A percentile compares a stretch with the other conserved stretches of the same genome.
Evolutionary conservation across 2,113 vertebrate genomes (phyloP).

Genomic region (Tragelaphus scriptus): DNA sequence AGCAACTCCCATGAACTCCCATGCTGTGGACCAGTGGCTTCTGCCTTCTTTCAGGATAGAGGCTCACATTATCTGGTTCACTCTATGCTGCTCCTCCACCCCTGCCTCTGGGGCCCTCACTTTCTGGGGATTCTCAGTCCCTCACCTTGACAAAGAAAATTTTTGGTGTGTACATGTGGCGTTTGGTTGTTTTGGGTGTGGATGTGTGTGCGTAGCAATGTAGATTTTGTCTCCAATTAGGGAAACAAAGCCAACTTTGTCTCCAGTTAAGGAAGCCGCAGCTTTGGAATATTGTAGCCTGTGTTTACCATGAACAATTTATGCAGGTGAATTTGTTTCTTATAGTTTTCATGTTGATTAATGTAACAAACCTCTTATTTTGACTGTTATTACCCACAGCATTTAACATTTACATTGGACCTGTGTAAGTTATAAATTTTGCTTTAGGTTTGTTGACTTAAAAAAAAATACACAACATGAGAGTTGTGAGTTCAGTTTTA

Average conservation of each 20-base stretch:
- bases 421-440: background rate
- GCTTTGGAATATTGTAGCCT: background rate
- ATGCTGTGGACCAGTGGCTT: background rate
- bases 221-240: background rate
- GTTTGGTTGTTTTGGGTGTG: background rate
- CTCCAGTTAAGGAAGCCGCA: background rate
- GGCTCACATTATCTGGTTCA: background rate
- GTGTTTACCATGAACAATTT: background rate
- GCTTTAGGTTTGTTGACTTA: background rate
- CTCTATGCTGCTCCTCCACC: background rate
- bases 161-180: background rate
- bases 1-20: background rate
- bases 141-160: background rate
- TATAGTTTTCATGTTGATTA: slow-evolving; percentile 24
- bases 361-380: background rate
- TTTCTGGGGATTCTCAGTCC: background rate
- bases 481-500: background rate
- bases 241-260: background rate
- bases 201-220: background rate
- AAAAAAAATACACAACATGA: background rate
- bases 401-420: background rate
- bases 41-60: background rate
- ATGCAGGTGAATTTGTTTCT: background rate
- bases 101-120: background rate
- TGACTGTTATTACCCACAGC: background rate